Percentiles rank a stretch among this genome's conserved stretches.
These are phyloP conservation scores for Seriola quinqueradiata DNA, from an alignment of 2,113 vertebrate species.

Conservation along the genomic window DNA sequence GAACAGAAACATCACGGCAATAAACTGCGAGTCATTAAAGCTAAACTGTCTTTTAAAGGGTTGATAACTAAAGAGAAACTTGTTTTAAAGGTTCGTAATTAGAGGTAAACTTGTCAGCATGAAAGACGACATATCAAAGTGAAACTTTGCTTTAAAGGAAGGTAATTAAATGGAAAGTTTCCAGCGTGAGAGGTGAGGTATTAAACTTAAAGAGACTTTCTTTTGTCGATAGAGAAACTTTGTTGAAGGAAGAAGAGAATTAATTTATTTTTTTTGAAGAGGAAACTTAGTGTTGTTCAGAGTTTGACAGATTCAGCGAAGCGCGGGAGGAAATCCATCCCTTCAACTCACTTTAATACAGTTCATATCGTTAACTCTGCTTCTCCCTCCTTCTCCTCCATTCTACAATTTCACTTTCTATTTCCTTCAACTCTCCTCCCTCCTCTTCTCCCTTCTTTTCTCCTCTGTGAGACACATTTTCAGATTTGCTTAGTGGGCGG, in stretches of 20 bases:
- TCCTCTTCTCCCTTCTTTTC: neutral
- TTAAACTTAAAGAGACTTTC: neutral
- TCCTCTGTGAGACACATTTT: slow-evolving; percentile 13
- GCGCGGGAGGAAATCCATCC: slow-evolving; percentile 42
- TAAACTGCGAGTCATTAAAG: neutral
- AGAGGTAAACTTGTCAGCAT: slow-evolving; percentile 1
- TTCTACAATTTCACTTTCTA: neutral
- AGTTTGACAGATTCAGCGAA: slow-evolving; percentile 66
- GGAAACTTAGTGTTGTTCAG: slow-evolving; percentile 32
- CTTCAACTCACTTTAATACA: slow-evolving; percentile 25
- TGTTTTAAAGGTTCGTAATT: slow-evolving; percentile 7
- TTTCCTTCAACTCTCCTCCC: neutral
- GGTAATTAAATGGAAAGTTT: slow-evolving; percentile 18
- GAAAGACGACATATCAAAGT: slow-evolving; percentile 2
- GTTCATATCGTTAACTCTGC: slow-evolving; percentile 33
- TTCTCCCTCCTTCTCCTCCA: neutral
- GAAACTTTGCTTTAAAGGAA: neutral
- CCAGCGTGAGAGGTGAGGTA: slow-evolving; percentile 1
- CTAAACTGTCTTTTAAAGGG: slow-evolving; percentile 7
- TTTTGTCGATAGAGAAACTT: slow-evolving; percentile 39
- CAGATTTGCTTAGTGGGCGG: neutral
- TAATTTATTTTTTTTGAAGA: slow-evolving; percentile 28
- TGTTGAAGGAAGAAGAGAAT: slow-evolving; percentile 27
- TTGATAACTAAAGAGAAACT: neutral
- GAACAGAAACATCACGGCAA: neutral